A percentile compares a stretch with the other conserved stretches of the same genome.
Conservation (phyloP, 1,140 invertebrate species). For the Coboldia fuscipes region DNA sequence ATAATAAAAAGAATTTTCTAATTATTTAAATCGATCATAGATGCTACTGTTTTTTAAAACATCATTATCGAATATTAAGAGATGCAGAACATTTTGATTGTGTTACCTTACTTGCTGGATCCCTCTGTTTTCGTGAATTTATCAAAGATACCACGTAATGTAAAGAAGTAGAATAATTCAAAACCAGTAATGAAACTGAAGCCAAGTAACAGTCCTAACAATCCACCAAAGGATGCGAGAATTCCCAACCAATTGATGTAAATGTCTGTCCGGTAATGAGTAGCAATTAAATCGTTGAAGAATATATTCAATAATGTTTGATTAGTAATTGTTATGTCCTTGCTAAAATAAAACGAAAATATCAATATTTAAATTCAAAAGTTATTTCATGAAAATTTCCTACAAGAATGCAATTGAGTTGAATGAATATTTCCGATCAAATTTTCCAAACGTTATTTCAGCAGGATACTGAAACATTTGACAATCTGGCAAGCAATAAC, state of each 20-base stretch:
- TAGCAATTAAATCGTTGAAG: conserved; percentile 33
- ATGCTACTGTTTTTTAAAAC: no score
- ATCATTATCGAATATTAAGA: no score
- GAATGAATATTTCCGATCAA: conserved; percentile 19
- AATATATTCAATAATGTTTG: conserved; percentile 34
- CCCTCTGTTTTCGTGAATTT: conserved; percentile 3
- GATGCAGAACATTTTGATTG: no score
- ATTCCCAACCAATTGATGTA: conserved; percentile 29
- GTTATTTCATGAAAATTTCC: conserved; percentile 7
- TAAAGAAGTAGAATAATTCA: conserved; percentile 39
- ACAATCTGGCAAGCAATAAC: conserved; percentile 29
- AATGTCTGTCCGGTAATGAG: conserved; percentile 31
- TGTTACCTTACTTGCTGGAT: no score
- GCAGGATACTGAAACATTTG: conserved; percentile 28
- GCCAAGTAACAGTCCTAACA: conserved; percentile 38
- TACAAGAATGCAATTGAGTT: conserved; percentile 22
- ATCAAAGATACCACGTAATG: conserved; percentile 25
- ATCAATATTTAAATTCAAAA: not conserved
- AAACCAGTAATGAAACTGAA: conserved; percentile 43
- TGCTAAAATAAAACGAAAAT: conserved; percentile 17
- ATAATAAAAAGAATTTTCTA: no score
- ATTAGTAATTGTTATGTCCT: conserved; percentile 22
- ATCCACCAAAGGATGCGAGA: conserved; percentile 37
- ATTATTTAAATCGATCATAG: no score
- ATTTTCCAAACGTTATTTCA: conserved; percentile 26